A percentile compares a stretch with the other conserved stretches of the same genome.
These are phyloP conservation scores for Octonoba sinensis DNA, from an alignment of 2,888 invertebrate species.

Conservation along the genomic window DNA sequence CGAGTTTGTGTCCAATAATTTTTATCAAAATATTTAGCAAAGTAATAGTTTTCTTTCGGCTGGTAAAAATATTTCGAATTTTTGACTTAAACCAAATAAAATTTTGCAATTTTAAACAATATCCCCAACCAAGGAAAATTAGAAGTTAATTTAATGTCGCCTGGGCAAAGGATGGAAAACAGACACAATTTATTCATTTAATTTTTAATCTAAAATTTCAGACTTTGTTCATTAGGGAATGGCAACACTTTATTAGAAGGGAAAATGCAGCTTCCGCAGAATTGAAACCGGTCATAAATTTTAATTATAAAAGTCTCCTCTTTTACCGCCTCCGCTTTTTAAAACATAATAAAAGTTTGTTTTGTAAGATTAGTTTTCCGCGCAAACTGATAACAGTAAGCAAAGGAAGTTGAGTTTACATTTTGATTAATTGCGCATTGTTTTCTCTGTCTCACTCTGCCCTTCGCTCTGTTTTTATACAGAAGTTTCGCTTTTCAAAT, in stretches of 20 bases:
- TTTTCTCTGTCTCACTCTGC: slow-evolving; percentile 21
- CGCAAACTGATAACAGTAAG: slow-evolving; percentile 44
- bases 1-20: too few relatives aligned
- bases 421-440: slow-evolving; percentile 61
- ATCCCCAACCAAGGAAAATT: slow-evolving; percentile 6
- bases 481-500: slow-evolving; percentile 31
- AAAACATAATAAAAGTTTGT: slow-evolving; percentile 64
- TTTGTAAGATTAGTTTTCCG: slow-evolving; percentile 60
- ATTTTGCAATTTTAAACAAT: too few relatives aligned
- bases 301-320: slow-evolving; percentile 47
- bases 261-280: slow-evolving; percentile 42
- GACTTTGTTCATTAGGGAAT: slow-evolving; percentile 60
- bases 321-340: slow-evolving; percentile 37
- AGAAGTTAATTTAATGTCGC: slow-evolving; percentile 20
- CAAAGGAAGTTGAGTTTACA: slow-evolving; percentile 41
- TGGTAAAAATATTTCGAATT: too few relatives aligned
- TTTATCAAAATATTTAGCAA: too few relatives aligned
- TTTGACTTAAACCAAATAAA: too few relatives aligned
- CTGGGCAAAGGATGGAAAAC: background rate
- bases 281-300: slow-evolving; percentile 63
- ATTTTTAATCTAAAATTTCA: slow-evolving; percentile 29
- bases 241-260: slow-evolving; percentile 61
- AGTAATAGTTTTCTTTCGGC: too few relatives aligned
- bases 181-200: slow-evolving; percentile 21
- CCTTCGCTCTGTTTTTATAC: slow-evolving; percentile 12